phyloP scores from a whole-genome alignment of 2,888 invertebrate genomes.

The Keiferia lycopersicella region DNA sequence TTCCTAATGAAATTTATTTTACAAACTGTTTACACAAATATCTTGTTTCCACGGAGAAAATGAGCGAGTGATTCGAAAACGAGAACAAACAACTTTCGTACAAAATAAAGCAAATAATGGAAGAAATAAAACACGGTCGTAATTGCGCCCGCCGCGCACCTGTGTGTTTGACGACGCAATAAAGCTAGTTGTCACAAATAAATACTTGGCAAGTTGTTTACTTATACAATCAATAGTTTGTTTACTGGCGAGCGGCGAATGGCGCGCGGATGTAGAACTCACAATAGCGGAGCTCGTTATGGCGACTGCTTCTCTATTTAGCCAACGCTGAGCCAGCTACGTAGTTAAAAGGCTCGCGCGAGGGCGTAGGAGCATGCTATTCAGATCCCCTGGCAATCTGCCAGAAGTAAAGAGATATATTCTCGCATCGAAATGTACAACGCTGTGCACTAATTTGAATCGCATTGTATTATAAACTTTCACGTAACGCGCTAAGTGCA shows the following conservation, averaged over 20 bases:
- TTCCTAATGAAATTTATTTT: not conserved
- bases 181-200: constrained; percentile 15
- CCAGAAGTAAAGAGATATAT: constrained; percentile 32
- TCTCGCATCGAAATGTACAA: constrained; percentile 30
- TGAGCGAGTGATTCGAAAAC: not conserved
- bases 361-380: constrained; percentile 29
- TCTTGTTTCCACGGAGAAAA: not conserved
- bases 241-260: constrained; percentile 28
- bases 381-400: constrained; percentile 30
- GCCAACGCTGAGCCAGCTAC: constrained; percentile 26
- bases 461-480: not conserved
- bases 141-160: not conserved
- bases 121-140: constrained; percentile 10
- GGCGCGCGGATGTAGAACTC: constrained; percentile 30
- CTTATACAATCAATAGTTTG: constrained; percentile 30
- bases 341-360: constrained; percentile 27
- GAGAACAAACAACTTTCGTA: constrained; percentile 8
- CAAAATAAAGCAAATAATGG: not conserved
- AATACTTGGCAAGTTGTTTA: constrained; percentile 20
- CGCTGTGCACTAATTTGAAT: constrained; percentile 29
- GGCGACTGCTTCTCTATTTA: constrained; percentile 30
- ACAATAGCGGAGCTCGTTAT: constrained; percentile 36
- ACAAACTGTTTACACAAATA: not conserved
- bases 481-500: constrained; percentile 18
- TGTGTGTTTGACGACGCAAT: constrained; percentile 15